Base-by-base conservation (phyloP, 2,797 vertebrate genomes). In the Heteromormyrus szaboi region DNA sequence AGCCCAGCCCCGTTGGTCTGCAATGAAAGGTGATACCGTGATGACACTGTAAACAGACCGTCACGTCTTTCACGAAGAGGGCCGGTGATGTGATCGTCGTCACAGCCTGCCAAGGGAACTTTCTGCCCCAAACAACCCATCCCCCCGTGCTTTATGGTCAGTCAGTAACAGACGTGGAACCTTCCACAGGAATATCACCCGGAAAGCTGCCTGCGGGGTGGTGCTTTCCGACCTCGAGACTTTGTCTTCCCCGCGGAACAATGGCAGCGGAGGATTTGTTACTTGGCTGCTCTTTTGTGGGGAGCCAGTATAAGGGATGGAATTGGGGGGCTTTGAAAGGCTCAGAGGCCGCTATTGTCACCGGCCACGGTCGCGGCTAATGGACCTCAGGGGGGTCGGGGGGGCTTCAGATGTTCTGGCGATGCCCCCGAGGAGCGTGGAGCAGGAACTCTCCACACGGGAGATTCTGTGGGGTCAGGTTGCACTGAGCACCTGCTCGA, bases 251-350 rank as follows among this genome's bases (percentile, higher is more conserved):
- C 84, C 92, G 89, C 89, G 89, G 89, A 91, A 93, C 92, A 94
- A 87, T 93, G 91, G 89, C 91, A 95, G 93, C 95, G 94, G 90
- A 94, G 93, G 95, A 96, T 92, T 92, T 93, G 93, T 97, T 96
- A 94, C 95, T 93, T 95, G 91, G 91, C 93, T 92, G 91, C 92
- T 91, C 94, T 96, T 97, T 96, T 96, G 95, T 95, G 87, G 93
- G 93, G 93, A 91, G 92, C 88, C 90, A 89, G 94, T 96, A 93
- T 96, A 96, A 93, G 94, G 92, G 92, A 89, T 88, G 95, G 95
- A 95, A 96, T 93, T 94, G 93, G 89, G 92, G 92, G 94, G 93
- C 94, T 91, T 93, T 96, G 96, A 94, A 97, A 95, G 95, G 90
- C 92, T 89, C 79, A 89, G 91, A 91, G 88, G 81, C 90, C 87